Evolutionary conservation across 2,113 vertebrate genomes (phyloP), one percentile per base, ranked within the genome.

Genomic region (Chaetorhynchus papuensis): DNA sequence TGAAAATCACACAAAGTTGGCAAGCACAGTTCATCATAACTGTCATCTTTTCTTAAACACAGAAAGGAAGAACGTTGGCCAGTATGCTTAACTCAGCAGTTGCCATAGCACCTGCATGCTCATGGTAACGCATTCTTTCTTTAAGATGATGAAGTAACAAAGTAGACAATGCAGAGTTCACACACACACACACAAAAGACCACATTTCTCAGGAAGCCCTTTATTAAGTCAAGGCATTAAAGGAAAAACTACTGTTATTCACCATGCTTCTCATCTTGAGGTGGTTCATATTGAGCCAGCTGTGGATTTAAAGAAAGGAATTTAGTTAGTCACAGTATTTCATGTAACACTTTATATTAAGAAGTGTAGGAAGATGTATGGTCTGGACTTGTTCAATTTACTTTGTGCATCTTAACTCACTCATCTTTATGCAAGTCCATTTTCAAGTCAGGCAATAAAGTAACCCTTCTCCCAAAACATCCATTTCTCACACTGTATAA

Each of bases 221-320:
- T 98, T 98, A 98, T 98, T 98, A 96, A 97, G 90, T 87, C 95
- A 96, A 97, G 96, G 96, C 82, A 89, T 89, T 89, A 95, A 92
- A 90, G 80, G 26, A 94, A 76, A 64, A 92, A 84, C 94, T 95
- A 88, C 87, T 92, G 91, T 75, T 98, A 98, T 95, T 99, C 98
- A 65, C 97, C 96, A 66, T 95, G 97, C 94, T 98, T 98, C 92
- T 98, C 98, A 4, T 98, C 98, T 92, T 98, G 96, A 75, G 97
- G 93, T 49, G 98, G 96, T 98, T 99, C 99, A 87, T 99, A 98
- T 94, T 99, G 99, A 98, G 98, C 97, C 97, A 99, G 98, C 99
- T 99, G 98, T 44, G 94, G 74, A 93, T 93, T 91, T 97, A 95
- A 98, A 96, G 92, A 97, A 88, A 98, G 96, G 93, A 87, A 89